Percentiles rank a stretch among this genome's conserved stretches.
phyloP scores from a whole-genome alignment of 2,797 vertebrate genomes.

The Rhinoraja longicauda region DNA sequence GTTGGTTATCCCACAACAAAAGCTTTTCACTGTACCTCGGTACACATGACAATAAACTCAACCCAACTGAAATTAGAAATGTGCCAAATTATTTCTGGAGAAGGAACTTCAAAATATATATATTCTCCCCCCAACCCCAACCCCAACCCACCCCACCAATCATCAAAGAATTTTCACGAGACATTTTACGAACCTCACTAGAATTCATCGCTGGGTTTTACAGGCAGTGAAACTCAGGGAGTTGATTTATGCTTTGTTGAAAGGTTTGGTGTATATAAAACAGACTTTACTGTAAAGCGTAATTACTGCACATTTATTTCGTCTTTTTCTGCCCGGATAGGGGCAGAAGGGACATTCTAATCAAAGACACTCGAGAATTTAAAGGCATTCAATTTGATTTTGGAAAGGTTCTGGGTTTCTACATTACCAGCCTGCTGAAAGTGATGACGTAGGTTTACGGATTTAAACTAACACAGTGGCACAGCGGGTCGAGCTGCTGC shows the following conservation, averaged over 20 bases:
- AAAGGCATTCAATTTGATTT: not conserved
- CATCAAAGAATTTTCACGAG: not conserved
- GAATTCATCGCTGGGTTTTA: not conserved
- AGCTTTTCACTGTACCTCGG: no score
- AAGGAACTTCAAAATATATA: not conserved
- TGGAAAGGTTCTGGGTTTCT: not conserved
- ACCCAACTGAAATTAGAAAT: not conserved
- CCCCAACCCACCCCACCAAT: no score
- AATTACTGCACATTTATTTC: not conserved
- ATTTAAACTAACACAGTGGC: not conserved
- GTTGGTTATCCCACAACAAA: no score
- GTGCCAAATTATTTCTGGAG: not conserved
- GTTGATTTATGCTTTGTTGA: not conserved
- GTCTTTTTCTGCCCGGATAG: no score
- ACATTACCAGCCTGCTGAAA: not conserved
- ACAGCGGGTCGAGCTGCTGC: no score
- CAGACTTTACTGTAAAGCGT: not conserved
- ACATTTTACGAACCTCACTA: not conserved
- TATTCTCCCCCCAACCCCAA: not conserved
- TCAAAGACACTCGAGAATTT: not conserved
- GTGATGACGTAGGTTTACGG: not conserved
- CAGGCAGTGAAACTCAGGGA: not conserved
- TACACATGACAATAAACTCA: no score
- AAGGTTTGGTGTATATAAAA: not conserved
- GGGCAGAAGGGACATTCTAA: not conserved